Conservation (phyloP, 2,113 vertebrate genomes). For the Laterallus jamaicensis region DNA sequence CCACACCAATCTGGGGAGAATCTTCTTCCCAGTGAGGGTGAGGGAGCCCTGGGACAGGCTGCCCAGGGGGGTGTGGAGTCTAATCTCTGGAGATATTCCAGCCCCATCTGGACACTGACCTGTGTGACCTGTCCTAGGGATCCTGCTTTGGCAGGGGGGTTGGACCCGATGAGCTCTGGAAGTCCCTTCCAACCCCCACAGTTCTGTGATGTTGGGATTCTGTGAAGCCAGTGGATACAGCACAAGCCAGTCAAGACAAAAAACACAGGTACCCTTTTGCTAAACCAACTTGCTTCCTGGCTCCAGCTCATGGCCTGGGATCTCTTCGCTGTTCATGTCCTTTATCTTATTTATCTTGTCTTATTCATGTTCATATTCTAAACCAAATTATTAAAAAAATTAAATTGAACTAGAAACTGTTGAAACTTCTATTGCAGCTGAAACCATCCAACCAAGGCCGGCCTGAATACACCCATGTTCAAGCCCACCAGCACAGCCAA, state of each 20-base stretch:
- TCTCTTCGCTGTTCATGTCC: accelerated
- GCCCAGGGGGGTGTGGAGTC: too few species aligned
- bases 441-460: accelerated
- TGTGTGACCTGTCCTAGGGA: too few species aligned
- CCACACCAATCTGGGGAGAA: too few species aligned
- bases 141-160: too few species aligned
- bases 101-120: too few species aligned
- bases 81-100: too few species aligned
- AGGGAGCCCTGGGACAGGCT: too few species aligned
- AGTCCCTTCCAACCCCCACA: too few species aligned
- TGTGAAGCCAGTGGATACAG: background rate
- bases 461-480: background rate
- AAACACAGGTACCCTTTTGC: background rate
- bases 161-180: too few species aligned
- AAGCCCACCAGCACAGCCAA: background rate
- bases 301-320: background rate
- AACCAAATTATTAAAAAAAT: background rate
- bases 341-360: background rate
- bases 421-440: background rate
- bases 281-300: background rate
- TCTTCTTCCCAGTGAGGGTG: too few species aligned
- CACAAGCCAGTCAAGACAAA: background rate
- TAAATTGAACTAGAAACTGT: background rate
- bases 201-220: too few species aligned
- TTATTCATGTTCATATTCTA: background rate